Base-by-base conservation (phyloP, 2,888 invertebrate species). In the Sphaerophoria taeniata region DNA sequence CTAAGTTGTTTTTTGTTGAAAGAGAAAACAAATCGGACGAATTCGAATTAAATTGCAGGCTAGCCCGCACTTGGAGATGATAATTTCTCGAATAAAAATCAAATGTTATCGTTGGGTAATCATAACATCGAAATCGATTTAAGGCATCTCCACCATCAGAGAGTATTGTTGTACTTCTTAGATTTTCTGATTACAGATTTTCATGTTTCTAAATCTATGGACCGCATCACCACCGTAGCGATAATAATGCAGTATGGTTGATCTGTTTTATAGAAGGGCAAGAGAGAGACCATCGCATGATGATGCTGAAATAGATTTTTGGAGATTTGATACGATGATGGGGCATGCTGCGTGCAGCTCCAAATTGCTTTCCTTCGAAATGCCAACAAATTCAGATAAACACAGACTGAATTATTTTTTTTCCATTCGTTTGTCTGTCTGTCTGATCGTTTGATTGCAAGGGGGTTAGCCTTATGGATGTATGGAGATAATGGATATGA, bases 71-170 rank as follows among this genome's bases (percentile, higher is more conserved):
- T 51, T 49, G 72, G 39, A 67, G 75, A 84, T 80, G 60, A 79
- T 84, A 71, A 84, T 80, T 84, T 84, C 76, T 80, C 84, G 61
- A 80, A 84, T 84, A 80, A 84, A 84, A 84, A 84, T 80, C 80
- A 80, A 76, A 72, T 56, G 80, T 84, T 84, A 84, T 72, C 79
- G 58, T 72, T 80, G 67, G 51, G 49, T 36, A 80, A 56, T 79
- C 72, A 80, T 80, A 67, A 53, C 53, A 75, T 80, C 83, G 39
- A 72, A 79, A 84, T 84, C 84, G 84, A 80, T 84, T 84, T 80
- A 55, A 71, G 56, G 33, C 84, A 80, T 79, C 78, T 70, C 43
- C 56, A 74, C 65, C 49, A 24, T 24, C 24, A 24, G 24, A 65
- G 70, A 83, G 83, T n/a, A n/a, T 78, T 75, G 74, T 71, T 75